Evolutionary conservation across 1,140 invertebrate genomes (phyloP).

Genomic region (Aporrectodea caliginosa): DNA sequence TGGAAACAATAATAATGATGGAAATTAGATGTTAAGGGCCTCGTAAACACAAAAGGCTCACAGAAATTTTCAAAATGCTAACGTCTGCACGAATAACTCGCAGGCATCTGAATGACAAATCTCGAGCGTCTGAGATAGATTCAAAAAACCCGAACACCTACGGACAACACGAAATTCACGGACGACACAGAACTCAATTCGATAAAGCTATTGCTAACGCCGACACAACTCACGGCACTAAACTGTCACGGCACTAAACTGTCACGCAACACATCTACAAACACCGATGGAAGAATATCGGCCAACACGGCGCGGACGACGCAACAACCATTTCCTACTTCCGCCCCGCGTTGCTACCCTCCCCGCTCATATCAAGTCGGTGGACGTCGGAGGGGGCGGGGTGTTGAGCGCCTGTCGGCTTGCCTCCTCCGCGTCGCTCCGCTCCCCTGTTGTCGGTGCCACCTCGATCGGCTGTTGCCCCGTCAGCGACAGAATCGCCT

Average conservation of each 20-base stretch:
- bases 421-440: background rate
- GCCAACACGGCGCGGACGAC: background rate
- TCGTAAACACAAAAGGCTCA: no score
- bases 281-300: background rate
- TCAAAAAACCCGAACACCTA: no score
- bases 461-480: conserved; percentile 25
- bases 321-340: background rate
- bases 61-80: no score
- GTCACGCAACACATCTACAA: background rate
- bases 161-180: background rate
- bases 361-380: background rate
- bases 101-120: no score
- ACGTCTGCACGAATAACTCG: no score
- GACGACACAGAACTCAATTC: background rate
- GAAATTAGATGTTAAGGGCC: no score
- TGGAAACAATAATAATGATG: no score
- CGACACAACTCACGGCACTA: background rate
- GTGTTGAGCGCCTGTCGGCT: background rate
- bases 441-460: background rate
- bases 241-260: background rate
- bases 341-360: no score
- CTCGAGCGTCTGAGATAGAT: no score
- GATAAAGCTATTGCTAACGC: background rate
- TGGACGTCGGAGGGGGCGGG: background rate
- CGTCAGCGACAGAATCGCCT: conserved; percentile 28